These are phyloP conservation scores for Aptenodytes forsteri DNA, from an alignment of 2,113 vertebrate species.

Conservation along the genomic window DNA sequence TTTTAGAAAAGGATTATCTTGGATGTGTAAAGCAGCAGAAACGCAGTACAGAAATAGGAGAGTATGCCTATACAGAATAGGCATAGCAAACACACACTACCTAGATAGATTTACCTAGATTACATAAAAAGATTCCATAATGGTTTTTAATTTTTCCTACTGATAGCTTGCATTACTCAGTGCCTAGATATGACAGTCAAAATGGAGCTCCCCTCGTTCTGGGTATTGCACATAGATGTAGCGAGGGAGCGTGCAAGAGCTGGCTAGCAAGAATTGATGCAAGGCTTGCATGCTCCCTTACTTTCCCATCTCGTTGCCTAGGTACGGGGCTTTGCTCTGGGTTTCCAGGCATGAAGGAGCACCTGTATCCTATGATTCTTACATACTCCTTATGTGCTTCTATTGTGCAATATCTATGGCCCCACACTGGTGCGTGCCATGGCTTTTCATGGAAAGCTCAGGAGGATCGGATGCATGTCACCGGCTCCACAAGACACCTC, in stretches of 20 bases:
- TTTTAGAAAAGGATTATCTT: background rate
- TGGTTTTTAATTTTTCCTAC: background rate
- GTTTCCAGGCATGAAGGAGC: background rate
- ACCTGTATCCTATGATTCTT: background rate
- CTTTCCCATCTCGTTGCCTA: background rate
- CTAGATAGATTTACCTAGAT: background rate
- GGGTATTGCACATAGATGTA: background rate
- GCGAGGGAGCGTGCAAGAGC: background rate
- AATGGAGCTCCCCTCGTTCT: background rate
- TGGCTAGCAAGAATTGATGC: background rate
- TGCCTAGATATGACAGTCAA: background rate
- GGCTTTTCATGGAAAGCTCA: background rate
- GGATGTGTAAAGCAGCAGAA: background rate
- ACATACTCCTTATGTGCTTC: background rate
- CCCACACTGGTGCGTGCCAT: rapidly evolving
- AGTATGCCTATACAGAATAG: background rate
- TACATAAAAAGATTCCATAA: background rate
- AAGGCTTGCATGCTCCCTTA: background rate
- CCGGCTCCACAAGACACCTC: background rate
- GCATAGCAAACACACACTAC: background rate
- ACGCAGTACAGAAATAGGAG: background rate
- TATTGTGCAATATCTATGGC: background rate
- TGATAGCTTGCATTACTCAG: background rate
- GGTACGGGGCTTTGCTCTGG: background rate
- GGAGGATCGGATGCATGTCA: background rate